A percentile compares a stretch with the other conserved stretches of the same genome.
Evolutionary conservation across 2,113 vertebrate genomes (phyloP).

Genomic region (Eulemur rufifrons): DNA sequence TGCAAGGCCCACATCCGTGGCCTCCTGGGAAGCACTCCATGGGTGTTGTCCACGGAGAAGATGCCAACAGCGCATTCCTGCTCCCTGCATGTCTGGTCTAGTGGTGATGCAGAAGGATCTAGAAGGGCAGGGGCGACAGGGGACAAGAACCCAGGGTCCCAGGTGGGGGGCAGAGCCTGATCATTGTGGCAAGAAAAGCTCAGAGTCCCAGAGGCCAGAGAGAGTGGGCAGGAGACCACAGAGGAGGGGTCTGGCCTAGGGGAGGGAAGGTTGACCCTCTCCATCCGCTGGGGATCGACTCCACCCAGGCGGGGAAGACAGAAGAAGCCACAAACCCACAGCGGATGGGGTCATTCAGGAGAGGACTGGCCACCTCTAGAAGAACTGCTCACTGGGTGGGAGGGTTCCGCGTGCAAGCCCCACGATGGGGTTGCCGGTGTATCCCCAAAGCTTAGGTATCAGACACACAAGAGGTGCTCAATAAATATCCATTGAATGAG

Average conservation of each 20-base stretch:
- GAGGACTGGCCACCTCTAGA: fast-evolving
- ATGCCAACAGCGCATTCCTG: neutral
- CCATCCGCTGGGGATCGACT: neutral
- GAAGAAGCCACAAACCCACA: neutral
- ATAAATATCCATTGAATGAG: fast-evolving
- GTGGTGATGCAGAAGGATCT: neutral
- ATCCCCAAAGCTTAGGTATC: neutral
- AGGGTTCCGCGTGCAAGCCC: fast-evolving
- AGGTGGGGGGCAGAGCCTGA: neutral
- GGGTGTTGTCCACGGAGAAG: neutral
- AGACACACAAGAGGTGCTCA: neutral
- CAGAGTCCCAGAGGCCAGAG: neutral
- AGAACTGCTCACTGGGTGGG: fast-evolving
- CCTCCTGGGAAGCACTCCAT: neutral
- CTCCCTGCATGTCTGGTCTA: too few species aligned
- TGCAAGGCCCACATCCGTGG: neutral
- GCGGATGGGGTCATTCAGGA: neutral
- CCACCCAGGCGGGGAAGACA: neutral
- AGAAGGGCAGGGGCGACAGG: neutral
- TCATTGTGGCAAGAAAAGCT: neutral
- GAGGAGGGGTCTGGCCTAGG: neutral
- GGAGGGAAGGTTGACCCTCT: neutral
- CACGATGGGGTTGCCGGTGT: fast-evolving
- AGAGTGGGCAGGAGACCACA: neutral
- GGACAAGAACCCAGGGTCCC: neutral